A percentile compares a stretch with the other conserved stretches of the same genome.
Evolutionary conservation across 2,113 vertebrate species (phyloP).

Genomic region (Carlito syrichta): DNA sequence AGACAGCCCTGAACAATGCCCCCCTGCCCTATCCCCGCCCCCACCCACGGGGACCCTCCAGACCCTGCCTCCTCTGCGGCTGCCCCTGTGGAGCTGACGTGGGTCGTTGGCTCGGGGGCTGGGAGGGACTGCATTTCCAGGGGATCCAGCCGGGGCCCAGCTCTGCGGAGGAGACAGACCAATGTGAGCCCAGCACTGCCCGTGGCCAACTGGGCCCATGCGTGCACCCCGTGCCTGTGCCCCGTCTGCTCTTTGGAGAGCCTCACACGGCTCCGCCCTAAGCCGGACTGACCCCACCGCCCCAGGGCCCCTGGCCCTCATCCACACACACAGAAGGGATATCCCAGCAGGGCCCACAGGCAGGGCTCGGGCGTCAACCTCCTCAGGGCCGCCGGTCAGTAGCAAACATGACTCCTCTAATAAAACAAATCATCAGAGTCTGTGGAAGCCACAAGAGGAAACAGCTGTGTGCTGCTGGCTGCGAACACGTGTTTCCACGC

Average conservation of each 20-base stretch:
- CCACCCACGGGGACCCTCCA: rapidly evolving
- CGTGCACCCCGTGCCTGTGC: rapidly evolving
- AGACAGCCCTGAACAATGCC: rapidly evolving
- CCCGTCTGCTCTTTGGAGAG: neutral
- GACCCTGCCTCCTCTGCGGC: neutral
- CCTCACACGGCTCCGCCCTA: neutral
- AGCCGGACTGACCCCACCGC: rapidly evolving
- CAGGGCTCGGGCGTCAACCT: constrained; percentile 25
- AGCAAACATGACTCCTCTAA: constrained; percentile 63
- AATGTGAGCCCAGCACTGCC: neutral
- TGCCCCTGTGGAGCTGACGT: neutral
- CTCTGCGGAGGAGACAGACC: neutral
- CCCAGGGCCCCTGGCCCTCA: rapidly evolving
- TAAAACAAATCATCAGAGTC: constrained; percentile 73
- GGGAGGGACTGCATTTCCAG: no score
- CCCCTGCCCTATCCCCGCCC: no score
- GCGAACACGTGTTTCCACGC: neutral
- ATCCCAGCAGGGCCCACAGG: neutral
- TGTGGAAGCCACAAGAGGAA: constrained; percentile 67
- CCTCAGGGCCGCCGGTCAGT: constrained; percentile 50
- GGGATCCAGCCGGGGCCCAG: rapidly evolving
- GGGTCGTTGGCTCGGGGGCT: rapidly evolving
- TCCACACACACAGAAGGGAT: neutral
- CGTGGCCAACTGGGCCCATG: neutral
- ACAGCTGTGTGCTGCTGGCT: constrained; percentile 76